phyloP scores from a whole-genome alignment of 1,140 invertebrate species.

The Apis dorsata region DNA sequence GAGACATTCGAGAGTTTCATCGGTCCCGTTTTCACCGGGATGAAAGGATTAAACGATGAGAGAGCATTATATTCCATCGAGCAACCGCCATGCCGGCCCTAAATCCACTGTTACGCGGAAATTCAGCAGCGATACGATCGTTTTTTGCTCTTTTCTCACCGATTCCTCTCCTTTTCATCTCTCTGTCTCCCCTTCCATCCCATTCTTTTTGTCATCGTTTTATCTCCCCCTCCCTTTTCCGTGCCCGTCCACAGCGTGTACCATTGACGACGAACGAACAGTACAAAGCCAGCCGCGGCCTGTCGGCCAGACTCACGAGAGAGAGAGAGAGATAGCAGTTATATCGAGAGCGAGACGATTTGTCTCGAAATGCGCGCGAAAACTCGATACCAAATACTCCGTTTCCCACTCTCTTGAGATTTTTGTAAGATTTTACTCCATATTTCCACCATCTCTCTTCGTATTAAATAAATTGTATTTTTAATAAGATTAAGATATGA shows the following conservation, averaged over 20 bases:
- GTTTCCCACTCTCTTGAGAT: not conserved
- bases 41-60: constrained; percentile 38
- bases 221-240: not conserved
- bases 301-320: not conserved
- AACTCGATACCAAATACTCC: constrained; percentile 21
- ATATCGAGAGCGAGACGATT: constrained; percentile 42
- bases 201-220: not conserved
- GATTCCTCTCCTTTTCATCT: too few relatives aligned
- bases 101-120: constrained; percentile 22
- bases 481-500: too few relatives aligned
- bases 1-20: not conserved
- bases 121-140: constrained; percentile 12
- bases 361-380: constrained; percentile 52
- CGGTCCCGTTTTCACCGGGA: constrained; percentile 12
- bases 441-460: not conserved
- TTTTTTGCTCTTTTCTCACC: not conserved
- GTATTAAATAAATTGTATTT: too few relatives aligned
- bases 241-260: not conserved
- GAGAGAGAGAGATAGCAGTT: not conserved
- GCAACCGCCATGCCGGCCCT: not conserved
- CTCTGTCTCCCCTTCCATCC: too few relatives aligned
- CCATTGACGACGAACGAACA: not conserved
- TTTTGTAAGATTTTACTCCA: too few relatives aligned
- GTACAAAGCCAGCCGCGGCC: not conserved
- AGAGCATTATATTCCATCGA: constrained; percentile 34